phyloP scores from a whole-genome alignment of 1,140 invertebrate species.

The Aphelenchoides fujianensis region DNA sequence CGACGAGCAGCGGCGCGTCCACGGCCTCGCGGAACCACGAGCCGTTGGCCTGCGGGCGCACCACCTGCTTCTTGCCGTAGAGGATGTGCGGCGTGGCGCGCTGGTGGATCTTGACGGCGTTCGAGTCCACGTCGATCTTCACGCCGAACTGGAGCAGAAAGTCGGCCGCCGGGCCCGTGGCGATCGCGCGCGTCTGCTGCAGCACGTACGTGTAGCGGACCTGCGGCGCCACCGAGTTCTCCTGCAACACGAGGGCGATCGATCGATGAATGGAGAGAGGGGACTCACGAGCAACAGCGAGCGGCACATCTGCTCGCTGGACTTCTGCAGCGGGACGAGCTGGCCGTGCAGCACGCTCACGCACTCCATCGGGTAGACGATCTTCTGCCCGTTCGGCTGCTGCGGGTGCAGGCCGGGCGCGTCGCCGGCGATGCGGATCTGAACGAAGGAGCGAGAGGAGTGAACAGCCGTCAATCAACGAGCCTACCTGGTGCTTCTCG shows the following conservation, averaged over 20 bases:
- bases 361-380: not conserved
- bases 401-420: too few relatives aligned
- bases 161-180: not conserved
- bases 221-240: not conserved
- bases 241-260: not conserved
- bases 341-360: not conserved
- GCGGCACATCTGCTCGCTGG: not conserved
- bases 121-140: not conserved
- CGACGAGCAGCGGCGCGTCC: not conserved
- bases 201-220: not conserved
- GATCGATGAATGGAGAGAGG: too few relatives aligned
- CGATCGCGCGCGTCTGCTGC: not conserved
- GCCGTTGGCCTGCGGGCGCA: not conserved
- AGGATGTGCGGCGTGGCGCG: not conserved
- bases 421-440: too few relatives aligned
- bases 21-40: not conserved
- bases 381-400: not conserved
- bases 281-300: not conserved
- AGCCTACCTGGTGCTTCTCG: not conserved
- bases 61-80: not conserved
- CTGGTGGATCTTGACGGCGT: not conserved
- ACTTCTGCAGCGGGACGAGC: not conserved
- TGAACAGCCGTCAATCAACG: not conserved
- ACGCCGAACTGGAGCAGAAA: conserved; percentile 3
- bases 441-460: too few relatives aligned